Evolutionary conservation across 2,888 invertebrate genomes (phyloP), one percentile per base, ranked within the genome.

Genomic region (Agrochola lota): DNA sequence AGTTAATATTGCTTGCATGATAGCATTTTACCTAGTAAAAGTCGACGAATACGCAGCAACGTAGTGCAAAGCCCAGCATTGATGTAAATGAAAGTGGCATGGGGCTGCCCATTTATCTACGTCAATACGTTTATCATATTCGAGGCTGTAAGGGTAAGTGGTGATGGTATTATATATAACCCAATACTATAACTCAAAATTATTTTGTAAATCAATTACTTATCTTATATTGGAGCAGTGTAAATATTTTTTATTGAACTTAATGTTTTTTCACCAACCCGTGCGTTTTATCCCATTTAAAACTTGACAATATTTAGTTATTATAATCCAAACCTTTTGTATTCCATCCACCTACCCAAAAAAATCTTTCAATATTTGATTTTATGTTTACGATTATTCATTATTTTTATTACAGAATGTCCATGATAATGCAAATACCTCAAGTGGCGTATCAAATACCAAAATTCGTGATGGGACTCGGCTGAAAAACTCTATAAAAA

Each of bases 401-500:
- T 77, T 40, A 64, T 60, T 74, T 84, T 88, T 70, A 93, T 97
- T 97, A 83, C 97, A 98, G 98, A 94, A 98, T 98, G 97, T 98
- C 98, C 82, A 98, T 98, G 95, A 97, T 98, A 91, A 98, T 98
- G 97, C 98, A 98, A 90, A 98, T 98, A 93, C 98, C 98, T 89
- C 97, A 98, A 95, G 97, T 98, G 92, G 98, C 98, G 78, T 98
- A 98, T 94, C 98, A 98, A 95, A 97, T 98, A 96, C 98, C 98
- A 92, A 98, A 98, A 97, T 98, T 98, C 94, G 98, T 98, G 88
- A 97, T 98, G 97, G 98, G 98, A 83, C 97, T 98, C 90, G 98
- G 98, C 92, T 98, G 97, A 97, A 89, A 81, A 79, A 49, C 59
- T 74, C 11, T 55, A 67, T 66, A 40, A 63, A 46, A 66, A 67